phyloP scores from a whole-genome alignment of 2,113 vertebrate genomes.

The Chunga burmeisteri region DNA sequence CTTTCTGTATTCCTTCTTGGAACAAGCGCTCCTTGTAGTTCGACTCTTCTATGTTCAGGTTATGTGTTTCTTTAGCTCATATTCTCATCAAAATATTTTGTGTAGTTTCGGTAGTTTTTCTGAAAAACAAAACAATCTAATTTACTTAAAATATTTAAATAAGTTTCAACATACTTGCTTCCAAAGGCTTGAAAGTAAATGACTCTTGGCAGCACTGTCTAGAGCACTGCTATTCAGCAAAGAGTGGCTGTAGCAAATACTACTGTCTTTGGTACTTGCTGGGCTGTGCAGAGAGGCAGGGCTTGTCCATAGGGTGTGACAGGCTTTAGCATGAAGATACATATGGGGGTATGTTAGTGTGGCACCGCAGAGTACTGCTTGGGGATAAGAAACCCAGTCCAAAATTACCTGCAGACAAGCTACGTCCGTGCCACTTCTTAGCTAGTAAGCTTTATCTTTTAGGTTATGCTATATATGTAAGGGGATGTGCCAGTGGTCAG shows the following conservation, averaged over 20 bases:
- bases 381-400: background rate
- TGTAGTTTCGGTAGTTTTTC: background rate
- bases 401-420: background rate
- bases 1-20: background rate
- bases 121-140: background rate
- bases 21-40: background rate
- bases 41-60: background rate
- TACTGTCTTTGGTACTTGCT: background rate
- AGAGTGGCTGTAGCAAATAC: background rate
- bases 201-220: background rate
- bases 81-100: background rate
- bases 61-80: background rate
- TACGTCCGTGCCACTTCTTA: background rate
- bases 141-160: background rate
- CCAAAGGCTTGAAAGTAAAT: background rate
- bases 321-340: background rate
- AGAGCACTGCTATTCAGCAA: background rate
- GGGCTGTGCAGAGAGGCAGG: background rate
- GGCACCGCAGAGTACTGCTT: background rate
- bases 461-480: background rate
- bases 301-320: background rate
- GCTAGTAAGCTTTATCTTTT: background rate
- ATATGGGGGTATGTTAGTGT: fast-evolving
- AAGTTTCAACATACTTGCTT: background rate
- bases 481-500: background rate